These are phyloP conservation scores for Trachelus tabidus DNA, from an alignment of 2,888 invertebrate genomes.

Conservation along the genomic window DNA sequence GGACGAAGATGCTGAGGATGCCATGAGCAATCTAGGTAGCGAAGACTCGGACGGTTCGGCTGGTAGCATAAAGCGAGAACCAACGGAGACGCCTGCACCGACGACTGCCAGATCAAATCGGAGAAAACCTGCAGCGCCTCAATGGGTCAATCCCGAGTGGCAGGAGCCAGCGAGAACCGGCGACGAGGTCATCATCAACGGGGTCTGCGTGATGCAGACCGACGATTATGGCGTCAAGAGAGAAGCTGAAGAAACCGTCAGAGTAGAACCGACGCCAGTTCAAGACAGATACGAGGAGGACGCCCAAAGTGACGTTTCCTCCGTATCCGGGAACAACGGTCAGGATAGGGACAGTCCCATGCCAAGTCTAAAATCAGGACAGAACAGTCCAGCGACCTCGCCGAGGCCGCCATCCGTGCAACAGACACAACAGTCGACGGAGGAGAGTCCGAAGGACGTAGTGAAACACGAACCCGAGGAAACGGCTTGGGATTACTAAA, in stretches of 20 bases:
- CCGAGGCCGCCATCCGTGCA: slow-evolving; percentile 56
- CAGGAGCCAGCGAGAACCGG: slow-evolving; percentile 72
- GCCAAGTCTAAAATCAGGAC: slow-evolving; percentile 59
- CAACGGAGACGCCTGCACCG: slow-evolving; percentile 65
- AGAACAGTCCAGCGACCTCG: slow-evolving; percentile 55
- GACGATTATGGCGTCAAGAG: slow-evolving; percentile 74
- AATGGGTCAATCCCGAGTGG: slow-evolving; percentile 97
- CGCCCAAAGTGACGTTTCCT: slow-evolving; percentile 67
- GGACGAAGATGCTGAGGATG: slow-evolving; percentile 78
- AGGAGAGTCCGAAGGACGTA: slow-evolving; percentile 55
- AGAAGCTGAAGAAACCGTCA: slow-evolving; percentile 76
- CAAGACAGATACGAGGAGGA: slow-evolving; percentile 73
- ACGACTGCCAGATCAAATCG: slow-evolving; percentile 72
- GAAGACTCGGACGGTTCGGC: slow-evolving; percentile 71
- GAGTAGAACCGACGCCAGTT: slow-evolving; percentile 82
- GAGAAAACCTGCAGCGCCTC: slow-evolving; percentile 95
- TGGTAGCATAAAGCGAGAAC: slow-evolving; percentile 61
- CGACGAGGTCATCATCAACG: slow-evolving; percentile 91
- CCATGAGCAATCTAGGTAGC: slow-evolving; percentile 80
- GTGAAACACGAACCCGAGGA: slow-evolving; percentile 64
- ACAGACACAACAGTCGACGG: slow-evolving; percentile 45
- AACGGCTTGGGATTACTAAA: slow-evolving; percentile 59
- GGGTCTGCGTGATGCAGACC: slow-evolving; percentile 91
- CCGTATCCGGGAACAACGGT: slow-evolving; percentile 55
- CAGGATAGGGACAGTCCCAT: slow-evolving; percentile 58